Percentiles rank a stretch among this genome's conserved stretches.
These are phyloP conservation scores for Microtus montanus DNA, from an alignment of 2,113 vertebrate species.

Conservation along the genomic window DNA sequence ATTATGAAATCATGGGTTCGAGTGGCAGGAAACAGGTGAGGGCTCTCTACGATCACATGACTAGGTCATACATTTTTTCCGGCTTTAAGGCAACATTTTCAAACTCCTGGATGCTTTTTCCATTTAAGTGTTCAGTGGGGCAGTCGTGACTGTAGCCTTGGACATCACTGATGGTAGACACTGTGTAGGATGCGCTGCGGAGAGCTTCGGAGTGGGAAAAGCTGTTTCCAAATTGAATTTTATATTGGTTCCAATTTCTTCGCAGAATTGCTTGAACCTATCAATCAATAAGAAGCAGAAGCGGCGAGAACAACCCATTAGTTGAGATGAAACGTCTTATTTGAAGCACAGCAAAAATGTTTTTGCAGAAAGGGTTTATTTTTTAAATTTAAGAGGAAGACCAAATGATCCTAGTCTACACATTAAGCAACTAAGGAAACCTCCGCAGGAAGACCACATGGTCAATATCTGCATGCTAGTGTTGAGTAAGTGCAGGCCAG, in stretches of 20 bases:
- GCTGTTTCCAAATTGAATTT: constrained; percentile 94
- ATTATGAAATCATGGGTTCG: constrained; percentile 29
- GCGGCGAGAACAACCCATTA: neutral
- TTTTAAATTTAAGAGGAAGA: neutral
- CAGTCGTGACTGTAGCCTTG: constrained; percentile 92
- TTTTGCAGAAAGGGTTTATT: neutral
- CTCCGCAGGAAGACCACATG: neutral
- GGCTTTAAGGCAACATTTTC: constrained; percentile 88
- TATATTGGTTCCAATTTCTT: constrained; percentile 96
- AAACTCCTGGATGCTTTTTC: constrained; percentile 91
- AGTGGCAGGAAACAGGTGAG: neutral
- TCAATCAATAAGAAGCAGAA: constrained; percentile 15
- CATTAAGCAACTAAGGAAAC: neutral
- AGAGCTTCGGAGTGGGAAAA: constrained; percentile 92
- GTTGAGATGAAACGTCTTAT: neutral
- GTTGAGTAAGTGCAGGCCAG: neutral
- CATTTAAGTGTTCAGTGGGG: constrained; percentile 93
- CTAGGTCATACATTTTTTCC: constrained; percentile 87
- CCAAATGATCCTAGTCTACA: neutral
- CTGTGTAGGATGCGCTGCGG: constrained; percentile 96
- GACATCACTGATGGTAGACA: constrained; percentile 93
- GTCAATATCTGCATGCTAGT: neutral
- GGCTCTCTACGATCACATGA: constrained; percentile 79
- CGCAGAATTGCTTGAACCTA: constrained; percentile 96
- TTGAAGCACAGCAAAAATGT: neutral